Conservation (phyloP, 2,113 vertebrate genomes). For the Ictidomys tridecemlineatus region DNA sequence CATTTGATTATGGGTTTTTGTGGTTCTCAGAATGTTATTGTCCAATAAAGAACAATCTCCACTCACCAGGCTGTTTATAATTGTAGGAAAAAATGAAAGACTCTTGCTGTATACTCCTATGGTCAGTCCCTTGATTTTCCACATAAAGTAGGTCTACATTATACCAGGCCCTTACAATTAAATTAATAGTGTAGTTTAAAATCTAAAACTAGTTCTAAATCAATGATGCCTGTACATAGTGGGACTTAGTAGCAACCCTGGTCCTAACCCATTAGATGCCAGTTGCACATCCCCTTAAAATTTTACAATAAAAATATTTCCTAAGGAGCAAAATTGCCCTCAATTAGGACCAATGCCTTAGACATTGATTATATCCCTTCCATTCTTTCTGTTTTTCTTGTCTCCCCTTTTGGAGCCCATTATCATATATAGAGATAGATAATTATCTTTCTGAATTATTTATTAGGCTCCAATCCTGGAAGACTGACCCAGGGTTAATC, state of each 20-base stretch:
- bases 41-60: neutral
- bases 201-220: neutral
- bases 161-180: neutral
- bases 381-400: neutral
- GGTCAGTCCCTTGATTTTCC: neutral
- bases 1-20: constrained; percentile 68
- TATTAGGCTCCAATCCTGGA: neutral
- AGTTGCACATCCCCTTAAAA: neutral
- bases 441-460: neutral
- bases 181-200: constrained; percentile 40
- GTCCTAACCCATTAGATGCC: neutral
- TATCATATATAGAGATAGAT: neutral
- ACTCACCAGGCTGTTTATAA: neutral
- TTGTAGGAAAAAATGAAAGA: neutral
- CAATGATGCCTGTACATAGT: neutral
- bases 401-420: neutral
- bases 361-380: neutral
- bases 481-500: neutral
- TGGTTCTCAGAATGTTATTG: neutral
- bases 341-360: neutral
- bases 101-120: neutral
- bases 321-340: neutral
- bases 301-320: neutral
- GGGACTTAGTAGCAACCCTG: neutral
- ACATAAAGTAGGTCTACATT: neutral